Evolutionary conservation across 1,140 invertebrate genomes (phyloP), one percentile per base, ranked within the genome.

Genomic region (Calephelis nemesis): DNA sequence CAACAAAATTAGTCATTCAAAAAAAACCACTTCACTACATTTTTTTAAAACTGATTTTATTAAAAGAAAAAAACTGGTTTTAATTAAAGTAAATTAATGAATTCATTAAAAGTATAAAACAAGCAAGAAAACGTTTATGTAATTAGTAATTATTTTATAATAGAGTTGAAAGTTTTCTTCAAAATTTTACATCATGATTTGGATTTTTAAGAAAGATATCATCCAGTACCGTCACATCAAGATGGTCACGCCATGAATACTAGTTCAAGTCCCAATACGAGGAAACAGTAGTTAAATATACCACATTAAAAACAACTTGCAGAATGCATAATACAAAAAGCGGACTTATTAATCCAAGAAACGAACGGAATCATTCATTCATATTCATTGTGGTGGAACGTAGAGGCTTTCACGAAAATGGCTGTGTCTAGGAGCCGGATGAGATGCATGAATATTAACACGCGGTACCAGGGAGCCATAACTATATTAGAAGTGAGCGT

Each of bases 361-460:
- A 79, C 78, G 79, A 79, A 84, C 76, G 77, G 79, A 76, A 76
- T 83, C 76, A 83, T 82, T 85, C 84, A 88, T 90, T 90, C 84
- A 89, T 89, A 89, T 89, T 85, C 85, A 89, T 87, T 88, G 84
- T 77, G 81, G 77, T 77, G 74, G 78, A 83, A 78, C 80, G 77
- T 78, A 74, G 79, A 85, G 79, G 82, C 86, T 88, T 88, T 88
- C 85, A 85, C 79, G 86, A 85, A 88, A 88, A 90, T 87, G 84
- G 86, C 83, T 89, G 77, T 84, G 74, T 84, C 82, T 83, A 87
- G 81, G 77, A 82, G 77, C 70, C 77, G 79, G 78, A 85, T 83
- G 81, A 88, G 81, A 84, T 85, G 82, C 85, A 90, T 89, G 84
- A 89, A 88, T 88, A 90, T 89, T 88, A 89, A 88, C 87, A 79